Percentiles rank a stretch among this genome's conserved stretches.
Conservation (phyloP, 2,888 invertebrate species). For the Rhopalosiphum nymphaeae region DNA sequence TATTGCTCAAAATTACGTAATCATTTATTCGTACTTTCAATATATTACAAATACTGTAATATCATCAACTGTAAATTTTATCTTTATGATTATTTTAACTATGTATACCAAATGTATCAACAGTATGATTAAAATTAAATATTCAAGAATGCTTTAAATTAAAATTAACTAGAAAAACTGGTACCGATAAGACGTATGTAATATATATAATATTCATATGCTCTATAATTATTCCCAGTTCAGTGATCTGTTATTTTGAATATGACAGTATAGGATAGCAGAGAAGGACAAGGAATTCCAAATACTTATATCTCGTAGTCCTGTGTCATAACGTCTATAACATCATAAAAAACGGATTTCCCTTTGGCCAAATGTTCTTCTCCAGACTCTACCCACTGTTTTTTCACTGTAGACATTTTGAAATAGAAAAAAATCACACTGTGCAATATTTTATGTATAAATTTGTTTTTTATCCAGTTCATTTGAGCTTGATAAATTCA, state of each 20-base stretch:
- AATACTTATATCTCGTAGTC: slow-evolving; percentile 29
- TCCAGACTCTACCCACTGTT: slow-evolving; percentile 1
- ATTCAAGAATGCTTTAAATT: background rate
- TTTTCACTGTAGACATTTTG: slow-evolving; percentile 31
- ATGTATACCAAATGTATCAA: background rate
- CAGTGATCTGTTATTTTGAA: slow-evolving; percentile 59
- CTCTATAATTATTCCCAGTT: slow-evolving; percentile 50
- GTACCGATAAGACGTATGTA: background rate
- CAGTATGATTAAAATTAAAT: background rate
- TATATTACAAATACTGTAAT: background rate
- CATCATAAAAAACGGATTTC: slow-evolving; percentile 61
- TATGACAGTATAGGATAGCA: background rate
- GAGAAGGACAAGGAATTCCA: slow-evolving; percentile 1
- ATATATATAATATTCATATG: slow-evolving; percentile 41
- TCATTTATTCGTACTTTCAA: background rate
- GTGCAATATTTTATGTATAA: slow-evolving; percentile 21
- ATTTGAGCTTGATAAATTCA: slow-evolving; percentile 50
- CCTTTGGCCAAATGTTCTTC: slow-evolving; percentile 32
- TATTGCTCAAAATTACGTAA: background rate
- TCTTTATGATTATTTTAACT: background rate
- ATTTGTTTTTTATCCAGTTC: slow-evolving; percentile 57
- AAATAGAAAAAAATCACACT: background rate
- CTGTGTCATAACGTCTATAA: slow-evolving; percentile 53
- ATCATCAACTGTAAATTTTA: background rate
- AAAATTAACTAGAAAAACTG: slow-evolving; percentile 23